A percentile compares a stretch with the other conserved stretches of the same genome.
Conservation (phyloP, 2,888 invertebrate genomes). For the Yponomeuta evonymella region DNA sequence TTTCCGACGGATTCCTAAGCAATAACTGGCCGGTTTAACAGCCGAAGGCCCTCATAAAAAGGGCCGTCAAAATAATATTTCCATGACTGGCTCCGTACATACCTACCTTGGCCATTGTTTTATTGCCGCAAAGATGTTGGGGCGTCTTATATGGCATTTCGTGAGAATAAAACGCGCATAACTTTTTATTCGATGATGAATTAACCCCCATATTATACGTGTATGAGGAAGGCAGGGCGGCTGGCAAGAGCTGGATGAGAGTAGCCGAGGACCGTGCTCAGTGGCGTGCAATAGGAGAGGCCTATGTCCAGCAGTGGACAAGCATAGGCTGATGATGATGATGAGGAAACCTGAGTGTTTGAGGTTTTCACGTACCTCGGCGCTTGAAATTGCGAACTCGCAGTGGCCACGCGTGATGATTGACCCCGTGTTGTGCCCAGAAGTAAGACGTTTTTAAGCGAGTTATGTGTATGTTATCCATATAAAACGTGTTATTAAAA, state of each 20-base stretch:
- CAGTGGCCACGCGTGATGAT: too few relatives aligned
- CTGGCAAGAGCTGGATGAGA: too few relatives aligned
- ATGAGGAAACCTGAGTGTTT: not conserved
- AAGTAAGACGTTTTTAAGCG: too few relatives aligned
- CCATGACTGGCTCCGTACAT: not conserved
- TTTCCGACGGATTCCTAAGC: not conserved
- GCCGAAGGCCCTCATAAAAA: not conserved
- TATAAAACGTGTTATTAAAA: too few relatives aligned
- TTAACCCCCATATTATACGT: not conserved
- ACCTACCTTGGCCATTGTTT: not conserved
- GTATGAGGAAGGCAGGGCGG: not conserved
- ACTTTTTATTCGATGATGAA: not conserved
- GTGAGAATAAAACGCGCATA: not conserved
- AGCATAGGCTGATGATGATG: too few relatives aligned
- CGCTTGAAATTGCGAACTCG: too few relatives aligned
- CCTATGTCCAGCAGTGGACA: too few relatives aligned
- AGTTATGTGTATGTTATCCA: too few relatives aligned
- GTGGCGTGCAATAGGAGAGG: too few relatives aligned
- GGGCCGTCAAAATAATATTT: conserved; percentile 1
- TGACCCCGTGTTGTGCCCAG: too few relatives aligned
- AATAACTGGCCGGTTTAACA: not conserved
- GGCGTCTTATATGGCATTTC: not conserved
- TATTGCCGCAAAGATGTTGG: not conserved
- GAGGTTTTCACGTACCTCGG: not conserved
- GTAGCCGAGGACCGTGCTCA: too few relatives aligned